phyloP scores from a whole-genome alignment of 2,113 vertebrate genomes.

The Oryzias celebensis region DNA sequence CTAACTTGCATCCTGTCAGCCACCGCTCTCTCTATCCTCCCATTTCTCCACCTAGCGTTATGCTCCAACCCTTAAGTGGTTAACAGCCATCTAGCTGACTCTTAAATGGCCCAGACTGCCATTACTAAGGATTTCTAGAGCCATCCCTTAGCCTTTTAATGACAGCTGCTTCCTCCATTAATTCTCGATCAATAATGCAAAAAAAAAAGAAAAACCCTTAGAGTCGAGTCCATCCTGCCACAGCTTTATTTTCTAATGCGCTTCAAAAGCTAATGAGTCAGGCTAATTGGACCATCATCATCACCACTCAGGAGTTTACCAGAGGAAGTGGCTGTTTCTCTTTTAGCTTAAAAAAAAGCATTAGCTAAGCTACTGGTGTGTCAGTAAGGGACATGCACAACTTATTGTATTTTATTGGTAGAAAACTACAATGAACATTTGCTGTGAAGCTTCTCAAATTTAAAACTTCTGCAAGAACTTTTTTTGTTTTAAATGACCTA shows the following conservation, averaged over 20 bases:
- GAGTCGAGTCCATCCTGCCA: conserved; percentile 62
- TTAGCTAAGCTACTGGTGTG: conserved; percentile 42
- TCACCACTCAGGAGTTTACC: conserved; percentile 55
- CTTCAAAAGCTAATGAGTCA: conserved; percentile 66
- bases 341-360: conserved; percentile 26
- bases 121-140: conserved; percentile 67
- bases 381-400: conserved; percentile 6
- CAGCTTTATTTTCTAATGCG: conserved; percentile 68
- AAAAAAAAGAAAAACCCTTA: conserved; percentile 50
- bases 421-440: no score
- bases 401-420: background rate
- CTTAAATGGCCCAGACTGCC: conserved; percentile 64
- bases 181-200: conserved; percentile 75
- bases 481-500: no score
- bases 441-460: no score
- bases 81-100: conserved; percentile 58
- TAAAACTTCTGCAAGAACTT: no score
- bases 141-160: conserved; percentile 64
- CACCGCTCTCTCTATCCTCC: conserved; percentile 12
- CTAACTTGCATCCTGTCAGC: conserved; percentile 14
- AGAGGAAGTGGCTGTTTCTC: conserved; percentile 55
- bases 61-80: conserved; percentile 58
- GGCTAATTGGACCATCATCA: conserved; percentile 69
- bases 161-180: conserved; percentile 75
- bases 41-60: conserved; percentile 14